These are phyloP conservation scores for Ferrisia virgata DNA, from an alignment of 2,888 invertebrate species.

Conservation along the genomic window DNA sequence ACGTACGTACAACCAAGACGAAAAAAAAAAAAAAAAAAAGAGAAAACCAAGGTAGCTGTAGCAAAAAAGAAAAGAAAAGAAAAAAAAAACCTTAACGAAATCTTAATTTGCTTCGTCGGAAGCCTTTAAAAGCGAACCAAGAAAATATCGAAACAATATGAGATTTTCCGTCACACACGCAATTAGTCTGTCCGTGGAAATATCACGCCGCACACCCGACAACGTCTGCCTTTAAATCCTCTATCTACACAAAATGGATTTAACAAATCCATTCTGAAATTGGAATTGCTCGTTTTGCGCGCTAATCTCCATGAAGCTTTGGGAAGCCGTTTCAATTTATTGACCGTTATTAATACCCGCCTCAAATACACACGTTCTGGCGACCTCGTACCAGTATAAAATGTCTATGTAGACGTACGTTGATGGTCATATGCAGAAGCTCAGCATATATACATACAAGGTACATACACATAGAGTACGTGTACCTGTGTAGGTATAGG, in stretches of 20 bases:
- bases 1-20: too few relatives aligned
- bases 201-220: not conserved
- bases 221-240: slow-evolving; percentile 20
- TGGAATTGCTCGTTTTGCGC: slow-evolving; percentile 36
- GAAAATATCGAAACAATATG: slow-evolving; percentile 6
- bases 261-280: slow-evolving; percentile 40
- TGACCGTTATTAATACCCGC: slow-evolving; percentile 41
- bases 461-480: too few relatives aligned
- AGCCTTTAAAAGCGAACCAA: not conserved
- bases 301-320: slow-evolving; percentile 21
- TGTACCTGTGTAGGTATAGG: too few relatives aligned
- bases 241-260: slow-evolving; percentile 35
- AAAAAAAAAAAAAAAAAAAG: not conserved
- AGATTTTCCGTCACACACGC: slow-evolving; percentile 16
- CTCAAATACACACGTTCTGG: not conserved
- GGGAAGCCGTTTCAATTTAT: slow-evolving; percentile 39
- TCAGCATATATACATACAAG: too few relatives aligned
- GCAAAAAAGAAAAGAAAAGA: not conserved
- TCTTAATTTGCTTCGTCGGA: not conserved
- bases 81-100: not conserved
- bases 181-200: slow-evolving; percentile 25
- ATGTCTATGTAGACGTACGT: too few relatives aligned
- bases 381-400: not conserved
- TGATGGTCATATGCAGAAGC: too few relatives aligned
- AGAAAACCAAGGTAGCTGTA: not conserved